phyloP scores from a whole-genome alignment of 2,888 invertebrate genomes.

The Oeneis ivallda region DNA sequence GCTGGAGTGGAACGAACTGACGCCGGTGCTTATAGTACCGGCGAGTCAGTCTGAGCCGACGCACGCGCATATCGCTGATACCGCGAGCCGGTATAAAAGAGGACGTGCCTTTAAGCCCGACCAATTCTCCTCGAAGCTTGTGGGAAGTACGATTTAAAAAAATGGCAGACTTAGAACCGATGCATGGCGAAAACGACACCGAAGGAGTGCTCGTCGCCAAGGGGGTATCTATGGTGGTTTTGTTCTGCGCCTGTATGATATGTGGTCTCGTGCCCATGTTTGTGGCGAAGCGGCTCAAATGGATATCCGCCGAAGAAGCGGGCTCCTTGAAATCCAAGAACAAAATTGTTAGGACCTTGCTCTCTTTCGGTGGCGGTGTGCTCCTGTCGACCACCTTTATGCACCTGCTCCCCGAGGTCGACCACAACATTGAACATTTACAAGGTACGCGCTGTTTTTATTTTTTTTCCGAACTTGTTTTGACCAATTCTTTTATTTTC shows the following conservation, averaged over 20 bases:
- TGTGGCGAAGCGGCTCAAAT: constrained; percentile 84
- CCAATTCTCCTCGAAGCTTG: constrained; percentile 47
- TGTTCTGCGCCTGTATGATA: constrained; percentile 88
- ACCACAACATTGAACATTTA: constrained; percentile 84
- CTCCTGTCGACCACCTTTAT: constrained; percentile 90
- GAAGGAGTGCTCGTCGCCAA: constrained; percentile 85
- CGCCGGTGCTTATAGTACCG: constrained; percentile 57
- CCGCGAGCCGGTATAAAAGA: constrained; percentile 62
- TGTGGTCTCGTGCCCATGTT: constrained; percentile 89
- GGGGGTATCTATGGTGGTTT: constrained; percentile 88
- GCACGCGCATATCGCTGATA: constrained; percentile 71
- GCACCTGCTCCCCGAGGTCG: constrained; percentile 90
- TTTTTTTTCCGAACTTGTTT: constrained; percentile 5
- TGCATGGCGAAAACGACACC: constrained; percentile 46
- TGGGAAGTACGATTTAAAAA: constrained; percentile 33
- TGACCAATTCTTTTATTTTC: constrained; percentile 13
- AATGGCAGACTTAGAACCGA: constrained; percentile 36
- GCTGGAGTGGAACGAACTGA: constrained; percentile 62
- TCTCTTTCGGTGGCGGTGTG: constrained; percentile 94
- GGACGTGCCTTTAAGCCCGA: constrained; percentile 48
- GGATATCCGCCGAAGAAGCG: constrained; percentile 76
- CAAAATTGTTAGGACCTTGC: constrained; percentile 80
- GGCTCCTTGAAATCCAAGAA: constrained; percentile 75
- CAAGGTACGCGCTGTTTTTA: constrained; percentile 66
- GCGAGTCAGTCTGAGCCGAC: constrained; percentile 62